Base-by-base conservation (phyloP, 2,888 invertebrate species). In the Nycteola revayana region DNA sequence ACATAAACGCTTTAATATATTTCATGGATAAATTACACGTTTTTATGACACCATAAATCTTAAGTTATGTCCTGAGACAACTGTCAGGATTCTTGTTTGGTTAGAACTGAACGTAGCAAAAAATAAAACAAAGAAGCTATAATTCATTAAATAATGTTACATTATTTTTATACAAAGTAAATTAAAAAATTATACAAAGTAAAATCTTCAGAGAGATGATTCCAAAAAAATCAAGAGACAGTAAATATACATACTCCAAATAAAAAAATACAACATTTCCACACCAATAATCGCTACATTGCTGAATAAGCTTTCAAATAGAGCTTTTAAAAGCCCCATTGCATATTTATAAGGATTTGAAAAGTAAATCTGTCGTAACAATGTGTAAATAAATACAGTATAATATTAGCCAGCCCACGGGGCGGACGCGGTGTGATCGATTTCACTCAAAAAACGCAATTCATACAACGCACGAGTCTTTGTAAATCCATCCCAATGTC, bases 401-500 rank as follows among this genome's bases (percentile, higher is more conserved):
- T 74, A 72, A 69, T 72, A 61, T 66, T 60, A 44, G 47, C 54
- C 58, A 57, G 60, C 50, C 50, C 61, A 53, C 46, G 46, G 66
- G 66, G 64, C 72, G 75, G 75, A 67, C 52, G 70, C 61, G 59
- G 49, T 66, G 66, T 74, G 85, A 84, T 84, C 81, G 78, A 83
- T 85, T 85, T 83, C 84, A 74, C 68, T 74, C 67, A 81, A 84
- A 85, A 86, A 84, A 84, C 64, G 76, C 80, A 77, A 83, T 80
- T 75, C 81, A 78, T 77, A 82, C 76, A 80, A 82, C 70, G 75
- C 79, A 75, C 70, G 69, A 70, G 71, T 58, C 63, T 76, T 79
- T 82, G 84, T 81, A 76, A 77, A 73, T 66, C 75, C 66, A 68
- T 75, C 32, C 29, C 23, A 71, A 72, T 73, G 66, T 74, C 70